A percentile compares a stretch with the other conserved stretches of the same genome.
Evolutionary conservation across 2,888 invertebrate genomes (phyloP).

Genomic region (Thecophora atra): DNA sequence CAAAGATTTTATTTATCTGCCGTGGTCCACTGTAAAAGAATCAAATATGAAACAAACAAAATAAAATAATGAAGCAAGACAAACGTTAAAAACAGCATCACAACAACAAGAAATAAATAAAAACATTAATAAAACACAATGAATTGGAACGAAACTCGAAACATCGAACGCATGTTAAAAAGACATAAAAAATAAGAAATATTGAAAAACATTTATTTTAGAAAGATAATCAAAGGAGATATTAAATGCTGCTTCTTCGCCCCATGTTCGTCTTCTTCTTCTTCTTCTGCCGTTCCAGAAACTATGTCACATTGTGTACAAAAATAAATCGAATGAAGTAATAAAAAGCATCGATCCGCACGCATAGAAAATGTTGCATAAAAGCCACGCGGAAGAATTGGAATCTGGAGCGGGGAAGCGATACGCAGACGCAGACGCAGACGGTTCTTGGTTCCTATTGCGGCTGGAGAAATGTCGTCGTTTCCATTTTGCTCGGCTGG

Average conservation of each 20-base stretch:
- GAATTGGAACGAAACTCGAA: neutral
- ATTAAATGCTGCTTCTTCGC: constrained; percentile 5
- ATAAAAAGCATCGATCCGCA: constrained; percentile 5
- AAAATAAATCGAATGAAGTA: neutral
- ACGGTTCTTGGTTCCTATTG: constrained; percentile 9
- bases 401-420: neutral
- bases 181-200: constrained; percentile 19
- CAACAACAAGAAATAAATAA: neutral
- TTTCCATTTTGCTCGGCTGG: constrained; percentile 17
- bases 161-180: constrained; percentile 1
- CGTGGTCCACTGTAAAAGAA: constrained; percentile 31
- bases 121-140: constrained; percentile 20
- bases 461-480: constrained; percentile 22
- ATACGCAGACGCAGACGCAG: neutral
- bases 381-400: constrained; percentile 5
- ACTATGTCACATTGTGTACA: constrained; percentile 6
- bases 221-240: constrained; percentile 1
- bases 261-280: too few species aligned
- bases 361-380: neutral
- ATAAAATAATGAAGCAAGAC: constrained; percentile 9
- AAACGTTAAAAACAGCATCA: neutral
- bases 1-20: constrained; percentile 32
- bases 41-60: constrained; percentile 24
- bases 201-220: constrained; percentile 8
- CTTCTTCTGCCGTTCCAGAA: neutral